A percentile compares a stretch with the other conserved stretches of the same genome.
Conservation (phyloP, 2,888 invertebrate genomes). For the Phortica okadai region DNA sequence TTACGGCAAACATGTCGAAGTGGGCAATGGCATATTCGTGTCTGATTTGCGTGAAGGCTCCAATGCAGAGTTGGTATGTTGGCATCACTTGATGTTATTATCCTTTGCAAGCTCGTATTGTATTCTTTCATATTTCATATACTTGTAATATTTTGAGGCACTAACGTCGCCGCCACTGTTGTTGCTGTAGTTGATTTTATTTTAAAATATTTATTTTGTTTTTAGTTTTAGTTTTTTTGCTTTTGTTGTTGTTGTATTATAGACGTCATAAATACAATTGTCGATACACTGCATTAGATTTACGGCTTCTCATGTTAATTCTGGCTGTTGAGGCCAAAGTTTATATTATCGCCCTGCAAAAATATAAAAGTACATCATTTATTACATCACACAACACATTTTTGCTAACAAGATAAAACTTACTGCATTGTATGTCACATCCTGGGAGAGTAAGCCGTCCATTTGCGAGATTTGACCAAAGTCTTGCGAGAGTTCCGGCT, state of each 20-base stretch:
- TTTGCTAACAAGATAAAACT: conserved; percentile 43
- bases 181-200: conserved; percentile 7
- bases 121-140: background rate
- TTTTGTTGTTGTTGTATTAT: conserved; percentile 10
- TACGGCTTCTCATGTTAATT: conserved; percentile 61
- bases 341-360: conserved; percentile 62
- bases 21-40: conserved; percentile 94
- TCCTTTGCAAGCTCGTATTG: conserved; percentile 35
- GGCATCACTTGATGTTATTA: background rate
- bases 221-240: background rate
- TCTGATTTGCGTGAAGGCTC: conserved; percentile 95
- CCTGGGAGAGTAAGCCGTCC: conserved; percentile 96
- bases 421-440: conserved; percentile 76
- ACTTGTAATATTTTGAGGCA: background rate
- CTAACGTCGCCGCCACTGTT: background rate
- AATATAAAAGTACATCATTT: background rate
- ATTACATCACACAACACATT: background rate
- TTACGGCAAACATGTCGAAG: conserved; percentile 94
- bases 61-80: conserved; percentile 86
- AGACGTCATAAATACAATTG: too few species aligned
- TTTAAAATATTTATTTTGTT: background rate
- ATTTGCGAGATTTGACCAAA: conserved; percentile 85
- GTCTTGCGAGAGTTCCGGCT: conserved; percentile 77
- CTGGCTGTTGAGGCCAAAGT: conserved; percentile 68
- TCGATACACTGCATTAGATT: background rate